Percentiles rank a stretch among this genome's conserved stretches.
Conservation (phyloP, 2,888 invertebrate species). For the Sphinx pinastri region DNA sequence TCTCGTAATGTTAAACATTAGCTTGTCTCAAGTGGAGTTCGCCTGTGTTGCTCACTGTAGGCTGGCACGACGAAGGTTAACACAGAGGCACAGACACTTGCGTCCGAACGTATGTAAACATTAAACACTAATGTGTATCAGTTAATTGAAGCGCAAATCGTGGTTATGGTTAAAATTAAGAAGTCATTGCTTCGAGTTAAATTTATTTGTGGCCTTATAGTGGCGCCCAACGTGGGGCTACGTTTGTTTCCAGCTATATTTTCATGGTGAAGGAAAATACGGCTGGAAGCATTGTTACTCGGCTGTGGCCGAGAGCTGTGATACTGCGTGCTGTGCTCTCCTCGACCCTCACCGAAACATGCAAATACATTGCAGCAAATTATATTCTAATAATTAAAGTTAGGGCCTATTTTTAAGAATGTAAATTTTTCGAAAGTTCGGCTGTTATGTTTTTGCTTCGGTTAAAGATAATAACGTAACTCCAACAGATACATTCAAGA, state of each 20-base stretch:
- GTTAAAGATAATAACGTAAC: slow-evolving; percentile 45
- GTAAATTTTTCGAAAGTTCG: slow-evolving; percentile 50
- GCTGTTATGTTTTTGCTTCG: slow-evolving; percentile 56
- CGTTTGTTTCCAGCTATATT: slow-evolving; percentile 54
- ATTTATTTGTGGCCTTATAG: slow-evolving; percentile 82
- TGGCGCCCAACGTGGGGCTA: slow-evolving; percentile 70
- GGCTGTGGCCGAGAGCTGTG: slow-evolving; percentile 75
- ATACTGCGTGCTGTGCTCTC: slow-evolving; percentile 80
- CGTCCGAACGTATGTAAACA: slow-evolving; percentile 50
- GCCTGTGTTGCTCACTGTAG: not conserved
- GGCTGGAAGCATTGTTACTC: slow-evolving; percentile 52
- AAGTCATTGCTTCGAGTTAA: slow-evolving; percentile 70
- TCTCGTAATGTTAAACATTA: not conserved
- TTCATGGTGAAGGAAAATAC: slow-evolving; percentile 39
- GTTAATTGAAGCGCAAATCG: slow-evolving; percentile 62
- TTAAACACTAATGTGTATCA: slow-evolving; percentile 19
- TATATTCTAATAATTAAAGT: slow-evolving; percentile 12
- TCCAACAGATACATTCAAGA: not conserved
- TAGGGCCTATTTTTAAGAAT: slow-evolving; percentile 71
- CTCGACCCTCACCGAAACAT: slow-evolving; percentile 58
- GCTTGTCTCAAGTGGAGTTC: not conserved
- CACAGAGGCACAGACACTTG: slow-evolving; percentile 59
- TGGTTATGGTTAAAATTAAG: slow-evolving; percentile 55
- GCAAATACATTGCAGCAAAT: slow-evolving; percentile 45
- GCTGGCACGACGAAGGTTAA: slow-evolving; percentile 2